Conservation (phyloP, 2,113 vertebrate genomes). For the Ahaetulla prasina region DNA sequence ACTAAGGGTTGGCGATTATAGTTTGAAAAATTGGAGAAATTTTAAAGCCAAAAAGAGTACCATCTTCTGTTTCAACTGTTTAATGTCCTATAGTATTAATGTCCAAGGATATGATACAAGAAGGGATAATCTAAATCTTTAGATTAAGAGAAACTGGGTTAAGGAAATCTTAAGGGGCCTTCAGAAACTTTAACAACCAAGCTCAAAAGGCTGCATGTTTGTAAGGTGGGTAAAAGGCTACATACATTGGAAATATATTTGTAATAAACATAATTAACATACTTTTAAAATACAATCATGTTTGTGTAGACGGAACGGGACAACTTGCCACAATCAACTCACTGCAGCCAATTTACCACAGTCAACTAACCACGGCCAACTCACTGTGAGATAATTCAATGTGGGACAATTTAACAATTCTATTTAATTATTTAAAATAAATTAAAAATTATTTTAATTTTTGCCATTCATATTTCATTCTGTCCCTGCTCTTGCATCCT, state of each 20-base stretch:
- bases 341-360: no score
- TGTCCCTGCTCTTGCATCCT: no score
- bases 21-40: slow-evolving; percentile 16
- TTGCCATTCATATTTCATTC: no score
- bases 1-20: background rate
- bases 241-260: background rate
- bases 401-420: no score
- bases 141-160: background rate
- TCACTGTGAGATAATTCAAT: no score
- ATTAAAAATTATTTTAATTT: no score
- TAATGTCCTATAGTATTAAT: background rate
- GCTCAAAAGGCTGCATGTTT: background rate
- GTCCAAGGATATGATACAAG: background rate
- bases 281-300: background rate
- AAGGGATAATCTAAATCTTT: background rate
- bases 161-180: background rate
- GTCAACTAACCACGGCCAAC: no score
- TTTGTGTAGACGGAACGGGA: background rate
- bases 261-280: background rate
- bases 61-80: background rate
- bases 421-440: no score
- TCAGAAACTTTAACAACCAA: background rate
- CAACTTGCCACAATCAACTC: no score
- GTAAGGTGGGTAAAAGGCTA: background rate
- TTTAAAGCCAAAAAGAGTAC: background rate